phyloP scores from a whole-genome alignment of 2,797 vertebrate genomes.

The Euphonia xanthogaster region DNA sequence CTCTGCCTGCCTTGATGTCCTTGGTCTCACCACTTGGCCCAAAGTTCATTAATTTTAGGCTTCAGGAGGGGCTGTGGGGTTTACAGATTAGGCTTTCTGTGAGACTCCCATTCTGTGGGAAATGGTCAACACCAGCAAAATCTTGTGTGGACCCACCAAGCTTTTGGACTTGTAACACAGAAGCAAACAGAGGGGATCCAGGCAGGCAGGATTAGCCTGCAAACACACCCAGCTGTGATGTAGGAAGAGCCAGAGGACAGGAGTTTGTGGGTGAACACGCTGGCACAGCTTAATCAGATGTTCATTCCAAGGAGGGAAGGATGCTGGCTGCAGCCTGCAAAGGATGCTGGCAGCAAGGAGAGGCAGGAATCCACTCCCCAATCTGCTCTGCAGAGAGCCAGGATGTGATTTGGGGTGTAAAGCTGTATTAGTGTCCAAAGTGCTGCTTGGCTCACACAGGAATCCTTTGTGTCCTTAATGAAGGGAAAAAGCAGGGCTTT shows the following conservation, averaged over 20 bases:
- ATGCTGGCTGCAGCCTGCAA: slow-evolving; percentile 63
- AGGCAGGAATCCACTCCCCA: slow-evolving; percentile 71
- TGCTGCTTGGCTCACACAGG: slow-evolving; percentile 74
- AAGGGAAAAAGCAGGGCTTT: slow-evolving; percentile 78
- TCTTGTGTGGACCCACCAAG: not conserved
- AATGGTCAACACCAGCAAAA: not conserved
- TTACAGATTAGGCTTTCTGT: not conserved
- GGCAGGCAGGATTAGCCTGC: not conserved
- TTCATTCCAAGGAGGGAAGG: slow-evolving; percentile 71
- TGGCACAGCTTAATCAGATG: slow-evolving; percentile 61
- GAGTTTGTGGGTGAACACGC: slow-evolving; percentile 6
- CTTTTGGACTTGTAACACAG: not conserved
- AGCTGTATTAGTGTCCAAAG: slow-evolving; percentile 77
- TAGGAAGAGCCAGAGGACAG: slow-evolving; percentile 52
- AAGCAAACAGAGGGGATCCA: not conserved
- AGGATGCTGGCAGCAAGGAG: slow-evolving; percentile 65
- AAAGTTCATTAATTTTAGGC: not conserved
- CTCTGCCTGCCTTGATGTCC: not conserved
- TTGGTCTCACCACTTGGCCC: not conserved
- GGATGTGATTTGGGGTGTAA: slow-evolving; percentile 75
- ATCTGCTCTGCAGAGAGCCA: slow-evolving; percentile 74
- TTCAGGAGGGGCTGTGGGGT: not conserved
- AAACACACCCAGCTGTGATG: fast-evolving
- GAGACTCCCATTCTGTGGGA: fast-evolving
- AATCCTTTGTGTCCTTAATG: slow-evolving; percentile 80